These are phyloP conservation scores for Panagrolaimus sp. DNA, from an alignment of 1,140 invertebrate genomes.

Conservation along the genomic window DNA sequence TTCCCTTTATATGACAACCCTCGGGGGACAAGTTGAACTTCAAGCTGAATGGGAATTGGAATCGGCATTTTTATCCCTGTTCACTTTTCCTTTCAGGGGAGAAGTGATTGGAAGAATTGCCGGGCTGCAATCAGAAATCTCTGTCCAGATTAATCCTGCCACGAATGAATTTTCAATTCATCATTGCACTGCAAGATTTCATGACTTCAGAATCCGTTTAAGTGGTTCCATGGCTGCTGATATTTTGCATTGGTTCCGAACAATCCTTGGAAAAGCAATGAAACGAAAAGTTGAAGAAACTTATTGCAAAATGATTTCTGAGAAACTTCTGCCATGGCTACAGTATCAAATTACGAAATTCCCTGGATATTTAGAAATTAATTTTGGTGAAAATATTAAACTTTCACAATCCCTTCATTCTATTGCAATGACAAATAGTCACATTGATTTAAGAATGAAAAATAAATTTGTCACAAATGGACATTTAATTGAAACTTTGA, in stretches of 20 bases:
- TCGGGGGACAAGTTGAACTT: constrained; percentile 28
- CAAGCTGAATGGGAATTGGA: constrained; percentile 22
- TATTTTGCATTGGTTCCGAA: constrained; percentile 36
- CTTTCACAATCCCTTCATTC: constrained; percentile 27
- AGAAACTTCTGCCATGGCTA: constrained; percentile 28
- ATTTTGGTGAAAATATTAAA: constrained; percentile 24
- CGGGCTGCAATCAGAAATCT: constrained; percentile 30
- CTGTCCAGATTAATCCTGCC: constrained; percentile 16
- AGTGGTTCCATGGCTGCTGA: constrained; percentile 35
- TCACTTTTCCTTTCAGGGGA: constrained; percentile 31
- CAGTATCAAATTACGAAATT: constrained; percentile 27
- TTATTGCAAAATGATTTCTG: constrained; percentile 31
- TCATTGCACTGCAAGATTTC: constrained; percentile 33
- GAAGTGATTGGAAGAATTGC: constrained; percentile 23
- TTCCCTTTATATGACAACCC: constrained; percentile 32
- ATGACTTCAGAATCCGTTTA: constrained; percentile 25
- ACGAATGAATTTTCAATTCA: constrained; percentile 25
- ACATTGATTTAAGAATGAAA: constrained; percentile 36
- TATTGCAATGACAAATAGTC: constrained; percentile 21
- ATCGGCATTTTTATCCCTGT: constrained; percentile 17
- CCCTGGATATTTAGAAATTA: constrained; percentile 28
- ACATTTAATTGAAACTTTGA: constrained; percentile 31
- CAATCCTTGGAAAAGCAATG: constrained; percentile 30
- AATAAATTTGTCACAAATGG: constrained; percentile 29
- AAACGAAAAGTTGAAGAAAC: constrained; percentile 33